These are phyloP conservation scores for Sebastes umbrosus DNA, from an alignment of 2,797 vertebrate genomes.

Conservation along the genomic window DNA sequence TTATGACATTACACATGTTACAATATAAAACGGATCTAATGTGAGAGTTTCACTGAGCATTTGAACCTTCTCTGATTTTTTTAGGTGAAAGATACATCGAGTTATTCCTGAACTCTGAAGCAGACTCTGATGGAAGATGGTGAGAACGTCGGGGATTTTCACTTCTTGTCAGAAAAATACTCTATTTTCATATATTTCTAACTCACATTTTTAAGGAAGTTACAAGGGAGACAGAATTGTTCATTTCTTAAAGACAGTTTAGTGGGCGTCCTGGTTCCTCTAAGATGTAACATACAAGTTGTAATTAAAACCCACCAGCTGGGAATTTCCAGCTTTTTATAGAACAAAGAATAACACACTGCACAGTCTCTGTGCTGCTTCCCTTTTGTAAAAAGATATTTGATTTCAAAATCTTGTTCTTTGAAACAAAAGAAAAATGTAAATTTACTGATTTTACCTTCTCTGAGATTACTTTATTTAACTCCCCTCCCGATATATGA, in stretches of 20 bases:
- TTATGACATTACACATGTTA: neutral
- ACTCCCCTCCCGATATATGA: neutral
- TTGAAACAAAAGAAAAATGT: too few species aligned
- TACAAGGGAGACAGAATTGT: neutral
- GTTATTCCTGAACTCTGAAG: conserved; percentile 87
- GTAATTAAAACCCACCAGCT: neutral
- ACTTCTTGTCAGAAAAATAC: neutral
- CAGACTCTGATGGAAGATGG: neutral
- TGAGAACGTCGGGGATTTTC: neutral
- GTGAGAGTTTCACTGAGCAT: neutral
- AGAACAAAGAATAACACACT: neutral
- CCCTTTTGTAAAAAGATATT: neutral
- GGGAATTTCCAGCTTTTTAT: neutral
- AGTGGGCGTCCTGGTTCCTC: neutral
- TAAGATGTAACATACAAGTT: neutral
- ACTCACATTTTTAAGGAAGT: neutral
- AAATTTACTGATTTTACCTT: neutral
- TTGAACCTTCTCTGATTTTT: neutral
- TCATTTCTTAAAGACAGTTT: neutral
- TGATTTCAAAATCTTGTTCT: too few species aligned
- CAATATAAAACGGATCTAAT: neutral
- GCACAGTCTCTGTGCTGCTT: neutral
- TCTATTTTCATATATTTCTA: neutral
- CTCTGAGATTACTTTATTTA: neutral
- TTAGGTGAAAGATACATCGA: conserved; percentile 88